A percentile compares a stretch with the other conserved stretches of the same genome.
Evolutionary conservation across 2,113 vertebrate genomes (phyloP).

Genomic region (Myiopsitta monachus): DNA sequence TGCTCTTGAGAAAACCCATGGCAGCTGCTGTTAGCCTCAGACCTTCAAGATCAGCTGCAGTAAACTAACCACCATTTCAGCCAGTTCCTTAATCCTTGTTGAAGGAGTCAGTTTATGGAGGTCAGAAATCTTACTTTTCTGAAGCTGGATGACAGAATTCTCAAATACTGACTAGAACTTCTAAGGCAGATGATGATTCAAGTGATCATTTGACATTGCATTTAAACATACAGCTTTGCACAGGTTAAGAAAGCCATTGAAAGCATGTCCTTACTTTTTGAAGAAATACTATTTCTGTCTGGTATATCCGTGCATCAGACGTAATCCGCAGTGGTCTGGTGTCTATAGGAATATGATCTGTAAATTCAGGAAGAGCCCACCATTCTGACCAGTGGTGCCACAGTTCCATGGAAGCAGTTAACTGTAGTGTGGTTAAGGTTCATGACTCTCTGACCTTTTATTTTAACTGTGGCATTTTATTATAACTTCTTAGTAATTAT

Average conservation of each 20-base stretch:
- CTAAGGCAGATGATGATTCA: background rate
- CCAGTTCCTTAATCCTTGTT: background rate
- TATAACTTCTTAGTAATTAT: background rate
- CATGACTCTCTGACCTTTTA: background rate
- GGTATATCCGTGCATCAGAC: rapidly evolving
- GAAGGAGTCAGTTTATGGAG: background rate
- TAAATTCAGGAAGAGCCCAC: background rate
- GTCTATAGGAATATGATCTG: background rate
- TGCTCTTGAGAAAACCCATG: background rate
- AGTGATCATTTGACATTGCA: background rate
- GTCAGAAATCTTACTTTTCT: background rate
- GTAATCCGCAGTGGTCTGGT: background rate
- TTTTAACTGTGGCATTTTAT: background rate
- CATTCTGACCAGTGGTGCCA: background rate
- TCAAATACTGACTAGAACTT: background rate
- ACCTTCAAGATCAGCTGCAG: background rate
- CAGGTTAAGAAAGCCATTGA: background rate
- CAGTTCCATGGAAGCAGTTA: background rate
- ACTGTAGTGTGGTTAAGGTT: background rate
- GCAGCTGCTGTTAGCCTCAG: background rate
- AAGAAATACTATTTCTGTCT: background rate
- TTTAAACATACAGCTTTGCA: background rate
- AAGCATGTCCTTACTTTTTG: background rate
- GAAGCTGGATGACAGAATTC: background rate
- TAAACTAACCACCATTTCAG: background rate